These are phyloP conservation scores for Strix occidentalis DNA, from an alignment of 2,797 vertebrate species.

Conservation along the genomic window DNA sequence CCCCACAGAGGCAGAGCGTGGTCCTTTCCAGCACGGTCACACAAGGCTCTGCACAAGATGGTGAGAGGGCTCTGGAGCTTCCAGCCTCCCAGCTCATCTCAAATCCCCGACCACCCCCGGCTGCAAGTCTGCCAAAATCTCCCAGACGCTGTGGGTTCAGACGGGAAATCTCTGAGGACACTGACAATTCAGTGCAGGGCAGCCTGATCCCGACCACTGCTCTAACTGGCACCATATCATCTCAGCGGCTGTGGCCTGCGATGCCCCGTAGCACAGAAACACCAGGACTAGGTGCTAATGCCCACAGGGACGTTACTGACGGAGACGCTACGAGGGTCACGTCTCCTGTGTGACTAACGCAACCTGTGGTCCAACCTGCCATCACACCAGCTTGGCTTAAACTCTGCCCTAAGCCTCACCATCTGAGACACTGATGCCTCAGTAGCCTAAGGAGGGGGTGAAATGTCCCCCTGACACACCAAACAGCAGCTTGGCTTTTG, in stretches of 20 bases:
- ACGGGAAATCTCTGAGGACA: not conserved
- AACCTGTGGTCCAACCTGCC: not conserved
- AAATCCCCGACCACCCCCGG: not conserved
- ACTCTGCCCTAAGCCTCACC: not conserved
- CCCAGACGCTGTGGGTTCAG: not conserved
- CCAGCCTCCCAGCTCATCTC: not conserved
- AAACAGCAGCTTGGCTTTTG: accelerated
- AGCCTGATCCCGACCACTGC: not conserved
- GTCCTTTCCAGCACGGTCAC: not conserved
- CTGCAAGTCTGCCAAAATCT: not conserved
- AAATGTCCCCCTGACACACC: accelerated
- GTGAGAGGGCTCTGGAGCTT: not conserved
- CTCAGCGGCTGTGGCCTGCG: not conserved
- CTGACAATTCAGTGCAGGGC: not conserved
- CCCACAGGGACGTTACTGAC: accelerated
- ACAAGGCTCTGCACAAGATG: not conserved
- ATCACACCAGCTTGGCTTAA: not conserved
- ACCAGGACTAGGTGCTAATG: not conserved
- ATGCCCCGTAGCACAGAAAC: not conserved
- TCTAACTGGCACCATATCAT: accelerated
- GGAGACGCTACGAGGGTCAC: accelerated
- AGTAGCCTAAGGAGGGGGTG: not conserved
- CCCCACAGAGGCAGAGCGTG: not conserved
- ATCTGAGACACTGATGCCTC: accelerated
- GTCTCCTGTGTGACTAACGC: not conserved